phyloP scores from a whole-genome alignment of 2,888 invertebrate species.

The Nyleta sp. region DNA sequence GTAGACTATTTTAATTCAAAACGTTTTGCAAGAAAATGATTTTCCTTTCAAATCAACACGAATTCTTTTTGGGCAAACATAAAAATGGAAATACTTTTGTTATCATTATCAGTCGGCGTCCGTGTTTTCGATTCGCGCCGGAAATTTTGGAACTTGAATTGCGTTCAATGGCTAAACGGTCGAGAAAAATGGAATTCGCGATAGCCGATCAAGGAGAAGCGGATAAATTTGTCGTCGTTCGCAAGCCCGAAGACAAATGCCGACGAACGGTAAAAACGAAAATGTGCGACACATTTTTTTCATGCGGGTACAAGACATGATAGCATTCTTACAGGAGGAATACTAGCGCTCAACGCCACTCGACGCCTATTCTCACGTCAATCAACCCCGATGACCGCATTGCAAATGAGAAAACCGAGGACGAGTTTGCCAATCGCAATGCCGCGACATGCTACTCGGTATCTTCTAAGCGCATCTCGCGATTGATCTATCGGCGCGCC shows the following conservation, averaged over 20 bases:
- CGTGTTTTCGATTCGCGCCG: too few relatives aligned
- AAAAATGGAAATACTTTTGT: too few relatives aligned
- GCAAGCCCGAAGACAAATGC: neutral
- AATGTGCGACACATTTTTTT: slow-evolving; percentile 38
- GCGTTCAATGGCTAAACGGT: too few relatives aligned
- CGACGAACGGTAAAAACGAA: neutral
- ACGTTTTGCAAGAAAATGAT: too few relatives aligned
- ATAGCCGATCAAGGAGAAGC: too few relatives aligned
- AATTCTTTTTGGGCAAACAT: too few relatives aligned
- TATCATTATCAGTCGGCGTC: too few relatives aligned
- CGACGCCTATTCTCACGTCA: slow-evolving; percentile 61
- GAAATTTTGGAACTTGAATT: too few relatives aligned
- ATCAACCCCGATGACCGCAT: slow-evolving; percentile 64
- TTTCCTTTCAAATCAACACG: too few relatives aligned
- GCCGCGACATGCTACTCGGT: slow-evolving; percentile 19
- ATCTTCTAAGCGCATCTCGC: slow-evolving; percentile 61
- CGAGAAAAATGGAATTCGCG: too few relatives aligned
- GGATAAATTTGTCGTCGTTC: neutral
- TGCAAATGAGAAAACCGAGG: slow-evolving; percentile 65
- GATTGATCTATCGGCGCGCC: slow-evolving; percentile 54
- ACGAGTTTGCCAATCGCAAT: slow-evolving; percentile 63
- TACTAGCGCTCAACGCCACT: slow-evolving; percentile 44
- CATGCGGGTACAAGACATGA: slow-evolving; percentile 15
- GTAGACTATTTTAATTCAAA: too few relatives aligned
- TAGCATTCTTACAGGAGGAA: slow-evolving; percentile 37